Evolutionary conservation across 2,888 invertebrate species (phyloP), one percentile per base, ranked within the genome.

Genomic region (Halictus quadricinctus): DNA sequence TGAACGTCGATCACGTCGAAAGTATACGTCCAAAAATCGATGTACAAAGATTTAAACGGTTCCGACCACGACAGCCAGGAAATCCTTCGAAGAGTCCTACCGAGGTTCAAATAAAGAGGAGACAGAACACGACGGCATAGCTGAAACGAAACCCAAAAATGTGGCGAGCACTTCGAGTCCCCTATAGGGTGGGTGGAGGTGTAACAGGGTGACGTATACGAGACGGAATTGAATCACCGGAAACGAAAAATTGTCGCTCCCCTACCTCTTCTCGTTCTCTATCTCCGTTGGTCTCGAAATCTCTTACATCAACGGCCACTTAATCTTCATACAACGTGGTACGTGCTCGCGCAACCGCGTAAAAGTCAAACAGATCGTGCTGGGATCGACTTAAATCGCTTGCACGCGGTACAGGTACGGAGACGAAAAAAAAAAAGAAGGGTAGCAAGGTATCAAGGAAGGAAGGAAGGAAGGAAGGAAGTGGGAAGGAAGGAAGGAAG

Each of bases 341-440:
- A 76, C 82, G 79, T 79, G 74, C 21, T 41, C 75, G 41, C 58
- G 69, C 48, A 74, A 43, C 25, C 64, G 72, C 80, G 78, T 46
- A 72, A 77, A 84, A 85, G 81, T 85, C 60, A 87, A 86, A 87
- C 82, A 80, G 83, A 88, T 89, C 80, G 86, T 58, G 64, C 66
- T 79, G 73, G 48, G 66, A 76, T 82, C 86, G 81, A 87, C 75
- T 84, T 77, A 82, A 88, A 80, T 87, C 84, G 85, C 69, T 54
- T 21, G 50, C 72, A 54, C 70, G 75, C 75, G 50, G 81, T 69
- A 69, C 41, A 69, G 69, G 41, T 15, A 1, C 50, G 50, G 29
- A 50, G 36, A 36, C 36, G 60, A 25, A 25, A 60, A 29, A 60
- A 29, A 50, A 60, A 25, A 6, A 13, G 60, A 5, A 25, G 15